Evolutionary conservation across 2,888 invertebrate genomes (phyloP), one percentile per base, ranked within the genome.

Genomic region (Euspilapteryx auroguttella): DNA sequence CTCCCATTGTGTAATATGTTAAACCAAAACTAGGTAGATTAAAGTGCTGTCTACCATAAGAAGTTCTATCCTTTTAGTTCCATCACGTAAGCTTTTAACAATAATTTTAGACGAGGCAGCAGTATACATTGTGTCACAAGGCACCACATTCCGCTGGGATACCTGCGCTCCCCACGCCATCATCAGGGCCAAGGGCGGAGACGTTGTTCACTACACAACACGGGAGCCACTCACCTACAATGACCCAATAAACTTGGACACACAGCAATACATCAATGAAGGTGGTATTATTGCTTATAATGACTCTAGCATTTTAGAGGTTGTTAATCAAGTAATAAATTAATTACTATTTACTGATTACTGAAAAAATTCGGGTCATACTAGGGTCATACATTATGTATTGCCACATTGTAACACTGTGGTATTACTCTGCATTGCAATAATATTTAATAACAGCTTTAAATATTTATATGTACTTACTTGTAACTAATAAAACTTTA

Each of bases 81-180:
- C n/a, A n/a, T n/a, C n/a, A n/a, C n/a, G n/a, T n/a, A n/a, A n/a
- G n/a, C n/a, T n/a, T n/a, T n/a, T n/a, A n/a, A n/a, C n/a, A n/a
- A n/a, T n/a, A n/a, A n/a, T n/a, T n/a, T n/a, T n/a, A 75, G 73
- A 66, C 32, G 66, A 71, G 42, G 69, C 68, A 31, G 47, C 52
- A 21, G 66, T 85, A 11, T 96, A 94, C 49, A 58, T 94, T 20
- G 71, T 94, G 1, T 84, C 87, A 28, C 88, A 86, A 53, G 80
- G 80, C 13, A 86, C 90, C 2, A 94, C 93, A 8, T 95, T 83
- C 49, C 83, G 84, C 33, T 96, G 95, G 95, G 96, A 96, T 48
- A 89, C 92, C 1, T 95, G 95, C 58, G 94, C 84, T 1, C 91
- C 93, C 0, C 94, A 96, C 46, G 88, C 92, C 0, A 83, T 96